Base-by-base conservation (phyloP, 2,113 vertebrate species). In the Amphilophus citrinellus region DNA sequence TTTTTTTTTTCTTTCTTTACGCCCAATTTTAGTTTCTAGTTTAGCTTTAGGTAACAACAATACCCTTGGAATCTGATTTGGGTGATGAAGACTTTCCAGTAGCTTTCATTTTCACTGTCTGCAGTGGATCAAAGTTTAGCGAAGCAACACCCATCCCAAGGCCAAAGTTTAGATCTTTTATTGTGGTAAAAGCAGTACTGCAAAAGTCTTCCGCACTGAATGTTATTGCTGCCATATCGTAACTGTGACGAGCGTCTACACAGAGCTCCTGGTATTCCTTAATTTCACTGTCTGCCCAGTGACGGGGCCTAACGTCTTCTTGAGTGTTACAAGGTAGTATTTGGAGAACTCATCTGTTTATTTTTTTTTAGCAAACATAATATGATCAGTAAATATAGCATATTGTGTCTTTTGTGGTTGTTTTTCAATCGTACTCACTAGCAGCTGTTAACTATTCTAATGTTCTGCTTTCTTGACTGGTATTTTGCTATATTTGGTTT, bases 111-210 rank as follows among this genome's bases (percentile, higher is more conserved):
- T 22, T 73, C 44, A 56, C 27, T 14, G 3, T 35, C 58, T n/a
- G 27, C 6, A 58, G 65, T 39, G 39, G 42, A 75, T 65, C 47
- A 61, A 76, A 14, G 24, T 27, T 57, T 20, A 27, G 13, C 63
- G 53, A 76, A 53, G n/a, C 27, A 59, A 37, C 60, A 22, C 58
- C 18, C 37, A 1, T 47, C 22, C 20, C 7, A n/a, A 77, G 62
- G 27, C 61, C 68, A 60, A 68, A 59, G 68, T 59, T 85, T 35
- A 6, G 7, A 61, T 61, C 35, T 47, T 58, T 82, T 22, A 77
- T 53, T 61, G 13, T 30, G 22, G 24, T 53, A 30, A 50, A 56
- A 50, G 14, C 6, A 56, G 27, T n/a, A 56, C 47, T n/a, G 0
- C 9, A 30, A 73, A 53, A 17, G 47, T 7, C 18, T 53, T 73